phyloP scores from a whole-genome alignment of 2,888 invertebrate genomes.

The Caradrina kadenii region DNA sequence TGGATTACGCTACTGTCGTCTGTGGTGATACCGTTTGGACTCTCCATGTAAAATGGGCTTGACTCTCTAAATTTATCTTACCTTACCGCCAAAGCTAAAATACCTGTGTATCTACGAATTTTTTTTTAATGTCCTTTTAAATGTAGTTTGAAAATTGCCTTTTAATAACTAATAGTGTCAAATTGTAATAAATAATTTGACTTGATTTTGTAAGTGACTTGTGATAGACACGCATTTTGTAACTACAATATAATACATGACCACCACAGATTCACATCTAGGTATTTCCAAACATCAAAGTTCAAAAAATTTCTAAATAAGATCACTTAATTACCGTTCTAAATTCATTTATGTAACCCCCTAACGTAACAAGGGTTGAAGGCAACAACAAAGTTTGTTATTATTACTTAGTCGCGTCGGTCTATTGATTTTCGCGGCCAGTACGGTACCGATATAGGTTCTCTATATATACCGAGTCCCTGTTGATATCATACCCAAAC shows the following conservation, averaged over 20 bases:
- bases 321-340: neutral
- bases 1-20: conserved; percentile 14
- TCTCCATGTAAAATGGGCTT: neutral
- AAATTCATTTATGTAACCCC: neutral
- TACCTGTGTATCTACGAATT: too few species aligned
- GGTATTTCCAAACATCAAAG: too few species aligned
- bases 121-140: too few species aligned
- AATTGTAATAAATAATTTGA: too few species aligned
- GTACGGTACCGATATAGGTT: conserved; percentile 7
- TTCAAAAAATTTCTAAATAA: too few species aligned
- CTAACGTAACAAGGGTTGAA: neutral
- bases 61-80: neutral
- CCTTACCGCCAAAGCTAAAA: neutral
- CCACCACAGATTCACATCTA: too few species aligned
- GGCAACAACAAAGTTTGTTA: conserved; percentile 10
- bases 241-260: too few species aligned
- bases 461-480: too few species aligned
- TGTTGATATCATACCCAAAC: neutral
- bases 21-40: conserved; percentile 17
- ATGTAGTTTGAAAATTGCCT: too few species aligned
- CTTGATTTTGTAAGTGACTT: too few species aligned
- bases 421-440: conserved; percentile 19
- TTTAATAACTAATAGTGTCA: too few species aligned
- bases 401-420: conserved; percentile 1
- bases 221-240: too few species aligned